phyloP scores from a whole-genome alignment of 2,888 invertebrate species.

The Podotricha telesiphe region DNA sequence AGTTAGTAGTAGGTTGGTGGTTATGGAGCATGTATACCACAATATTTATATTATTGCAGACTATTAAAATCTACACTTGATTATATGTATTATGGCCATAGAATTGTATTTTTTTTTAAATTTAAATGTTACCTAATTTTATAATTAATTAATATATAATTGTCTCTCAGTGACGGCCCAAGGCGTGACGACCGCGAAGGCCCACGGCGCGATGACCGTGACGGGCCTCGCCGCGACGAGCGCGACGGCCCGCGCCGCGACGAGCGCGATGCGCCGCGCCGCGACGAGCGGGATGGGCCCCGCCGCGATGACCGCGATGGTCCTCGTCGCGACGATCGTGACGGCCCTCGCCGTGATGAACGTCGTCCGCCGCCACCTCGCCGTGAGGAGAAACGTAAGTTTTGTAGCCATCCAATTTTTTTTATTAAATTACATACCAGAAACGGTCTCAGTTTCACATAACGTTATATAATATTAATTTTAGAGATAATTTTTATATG shows the following conservation, averaged over 20 bases:
- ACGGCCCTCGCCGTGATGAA: conserved; percentile 62
- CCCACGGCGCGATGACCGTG: conserved; percentile 59
- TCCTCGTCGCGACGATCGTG: conserved; percentile 60
- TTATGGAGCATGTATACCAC: too few species aligned
- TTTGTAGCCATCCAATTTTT: too few species aligned
- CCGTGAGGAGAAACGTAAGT: conserved; percentile 79
- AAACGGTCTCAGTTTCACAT: too few species aligned
- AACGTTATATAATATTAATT: too few species aligned
- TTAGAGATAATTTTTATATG: too few species aligned
- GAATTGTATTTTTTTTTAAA: too few species aligned
- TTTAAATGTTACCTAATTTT: too few species aligned
- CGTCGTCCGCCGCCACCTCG: conserved; percentile 61
- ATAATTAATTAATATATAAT: neutral
- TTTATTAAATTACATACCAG: too few species aligned
- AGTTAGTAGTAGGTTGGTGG: too few species aligned
- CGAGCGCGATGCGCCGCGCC: conserved; percentile 59
- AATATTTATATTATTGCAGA: too few species aligned
- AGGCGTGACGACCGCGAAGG: conserved; percentile 54
- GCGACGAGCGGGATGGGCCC: conserved; percentile 59
- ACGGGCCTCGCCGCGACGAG: conserved; percentile 59
- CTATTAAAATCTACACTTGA: too few species aligned
- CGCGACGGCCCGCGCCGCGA: conserved; percentile 61
- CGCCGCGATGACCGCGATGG: conserved; percentile 61
- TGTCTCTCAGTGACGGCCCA: conserved; percentile 19
- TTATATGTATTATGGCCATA: too few species aligned